Evolutionary conservation across 1,140 invertebrate species (phyloP).

Genomic region (Arion vulgaris): DNA sequence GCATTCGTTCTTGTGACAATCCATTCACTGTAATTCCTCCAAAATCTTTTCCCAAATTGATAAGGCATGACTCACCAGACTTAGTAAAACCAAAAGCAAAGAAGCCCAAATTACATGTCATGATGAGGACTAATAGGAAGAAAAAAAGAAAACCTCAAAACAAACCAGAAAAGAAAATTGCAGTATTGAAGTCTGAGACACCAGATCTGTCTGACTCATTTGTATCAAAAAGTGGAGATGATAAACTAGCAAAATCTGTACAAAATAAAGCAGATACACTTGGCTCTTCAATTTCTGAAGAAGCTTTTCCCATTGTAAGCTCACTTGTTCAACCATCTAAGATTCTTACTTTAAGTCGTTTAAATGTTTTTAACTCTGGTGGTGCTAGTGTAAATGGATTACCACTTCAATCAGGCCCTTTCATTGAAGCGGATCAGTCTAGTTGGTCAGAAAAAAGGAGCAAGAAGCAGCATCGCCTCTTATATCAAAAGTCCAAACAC

Average conservation of each 20-base stretch:
- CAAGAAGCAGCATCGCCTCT: conserved; percentile 65
- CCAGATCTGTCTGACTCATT: conserved; percentile 4
- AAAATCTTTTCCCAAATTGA: conserved; percentile 39
- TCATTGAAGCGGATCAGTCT: conserved; percentile 37
- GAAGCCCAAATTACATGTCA: conserved; percentile 66
- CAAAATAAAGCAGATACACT: conserved; percentile 23
- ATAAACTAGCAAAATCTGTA: conserved; percentile 11
- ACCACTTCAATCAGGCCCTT: conserved; percentile 32
- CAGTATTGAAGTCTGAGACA: background rate
- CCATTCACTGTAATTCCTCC: conserved; percentile 55
- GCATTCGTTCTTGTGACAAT: conserved; percentile 57
- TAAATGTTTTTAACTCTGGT: conserved; percentile 37
- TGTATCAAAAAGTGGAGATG: conserved; percentile 1
- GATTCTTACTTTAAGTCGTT: conserved; percentile 41
- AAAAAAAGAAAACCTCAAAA: conserved; percentile 49
- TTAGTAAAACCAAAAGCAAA: conserved; percentile 52
- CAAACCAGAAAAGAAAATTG: conserved; percentile 19
- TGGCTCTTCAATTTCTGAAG: conserved; percentile 37
- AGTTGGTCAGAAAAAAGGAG: conserved; percentile 43
- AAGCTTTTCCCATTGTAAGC: conserved; percentile 39
- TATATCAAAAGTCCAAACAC: conserved; percentile 71
- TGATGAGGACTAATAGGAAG: conserved; percentile 63
- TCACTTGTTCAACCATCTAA: conserved; percentile 45
- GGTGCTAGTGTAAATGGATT: conserved; percentile 32
- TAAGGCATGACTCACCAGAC: conserved; percentile 9